phyloP scores from a whole-genome alignment of 1,140 invertebrate genomes.

The Diabrotica undecimpunctata region DNA sequence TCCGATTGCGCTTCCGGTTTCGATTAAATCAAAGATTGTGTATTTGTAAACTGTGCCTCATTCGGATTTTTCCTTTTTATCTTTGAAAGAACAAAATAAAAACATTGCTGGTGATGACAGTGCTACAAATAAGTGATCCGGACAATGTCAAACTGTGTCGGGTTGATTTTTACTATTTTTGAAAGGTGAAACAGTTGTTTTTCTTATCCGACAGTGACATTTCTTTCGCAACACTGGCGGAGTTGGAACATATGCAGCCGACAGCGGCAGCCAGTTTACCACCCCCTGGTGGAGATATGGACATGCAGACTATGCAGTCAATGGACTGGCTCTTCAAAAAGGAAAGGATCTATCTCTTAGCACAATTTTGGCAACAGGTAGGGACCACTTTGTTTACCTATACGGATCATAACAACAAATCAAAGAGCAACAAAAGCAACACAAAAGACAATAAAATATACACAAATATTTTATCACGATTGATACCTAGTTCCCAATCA shows the following conservation, averaged over 20 bases:
- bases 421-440: too few relatives aligned
- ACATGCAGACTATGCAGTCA: constrained; percentile 82
- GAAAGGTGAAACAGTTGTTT: constrained; percentile 10
- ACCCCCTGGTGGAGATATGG: constrained; percentile 66
- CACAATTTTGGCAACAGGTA: constrained; percentile 93
- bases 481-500: too few relatives aligned
- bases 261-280: constrained; percentile 53
- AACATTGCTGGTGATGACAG: constrained; percentile 10
- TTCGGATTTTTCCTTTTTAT: neutral
- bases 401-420: neutral
- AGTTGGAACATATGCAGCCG: constrained; percentile 59
- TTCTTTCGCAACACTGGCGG: constrained; percentile 37
- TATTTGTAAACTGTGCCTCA: neutral
- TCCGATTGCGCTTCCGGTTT: constrained; percentile 19
- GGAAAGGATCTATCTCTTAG: constrained; percentile 85
- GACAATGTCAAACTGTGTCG: constrained; percentile 11
- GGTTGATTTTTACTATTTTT: constrained; percentile 16
- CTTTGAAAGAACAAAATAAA: constrained; percentile 10
- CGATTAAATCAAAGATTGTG: constrained; percentile 1
- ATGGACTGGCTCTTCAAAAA: constrained; percentile 95
- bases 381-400: constrained; percentile 38
- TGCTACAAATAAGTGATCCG: neutral
- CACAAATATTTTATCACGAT: too few relatives aligned
- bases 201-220: neutral
- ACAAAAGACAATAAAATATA: too few relatives aligned